Evolutionary conservation across 2,113 vertebrate genomes (phyloP).

Genomic region (Montifringilla adamsi): DNA sequence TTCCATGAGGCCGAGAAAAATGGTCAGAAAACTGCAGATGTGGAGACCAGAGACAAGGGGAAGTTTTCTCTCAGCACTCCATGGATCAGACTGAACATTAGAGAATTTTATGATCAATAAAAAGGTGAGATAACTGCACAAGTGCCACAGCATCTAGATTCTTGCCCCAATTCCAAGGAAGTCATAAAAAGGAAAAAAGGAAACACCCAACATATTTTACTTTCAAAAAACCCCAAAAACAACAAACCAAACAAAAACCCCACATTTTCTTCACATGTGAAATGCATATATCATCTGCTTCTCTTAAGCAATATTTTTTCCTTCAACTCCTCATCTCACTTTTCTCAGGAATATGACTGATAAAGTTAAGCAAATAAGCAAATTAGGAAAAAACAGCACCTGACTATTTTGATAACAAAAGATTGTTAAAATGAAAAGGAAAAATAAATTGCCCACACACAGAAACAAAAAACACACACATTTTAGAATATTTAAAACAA

Average conservation of each 20-base stretch:
- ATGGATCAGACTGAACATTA: not conserved
- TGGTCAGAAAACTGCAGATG: not conserved
- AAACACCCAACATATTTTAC: not conserved
- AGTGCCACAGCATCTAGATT: not conserved
- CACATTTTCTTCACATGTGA: accelerated
- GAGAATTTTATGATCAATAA: not conserved
- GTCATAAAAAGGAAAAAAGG: not conserved
- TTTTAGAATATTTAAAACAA: not conserved
- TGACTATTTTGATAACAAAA: not conserved
- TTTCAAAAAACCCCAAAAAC: not conserved
- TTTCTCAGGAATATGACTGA: not conserved
- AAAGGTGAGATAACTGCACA: not conserved
- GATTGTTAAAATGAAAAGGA: not conserved
- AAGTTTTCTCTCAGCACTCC: not conserved
- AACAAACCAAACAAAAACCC: not conserved
- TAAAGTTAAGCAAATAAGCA: not conserved
- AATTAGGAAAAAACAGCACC: not conserved
- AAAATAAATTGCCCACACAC: not conserved
- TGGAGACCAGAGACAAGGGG: not conserved
- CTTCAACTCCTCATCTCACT: not conserved
- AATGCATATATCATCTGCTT: not conserved
- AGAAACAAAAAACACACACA: not conserved
- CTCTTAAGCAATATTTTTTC: not conserved
- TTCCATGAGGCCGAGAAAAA: accelerated
- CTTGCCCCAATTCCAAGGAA: not conserved